These are phyloP conservation scores for Temnothorax curvispinosus DNA, from an alignment of 1,140 invertebrate genomes.

Conservation along the genomic window DNA sequence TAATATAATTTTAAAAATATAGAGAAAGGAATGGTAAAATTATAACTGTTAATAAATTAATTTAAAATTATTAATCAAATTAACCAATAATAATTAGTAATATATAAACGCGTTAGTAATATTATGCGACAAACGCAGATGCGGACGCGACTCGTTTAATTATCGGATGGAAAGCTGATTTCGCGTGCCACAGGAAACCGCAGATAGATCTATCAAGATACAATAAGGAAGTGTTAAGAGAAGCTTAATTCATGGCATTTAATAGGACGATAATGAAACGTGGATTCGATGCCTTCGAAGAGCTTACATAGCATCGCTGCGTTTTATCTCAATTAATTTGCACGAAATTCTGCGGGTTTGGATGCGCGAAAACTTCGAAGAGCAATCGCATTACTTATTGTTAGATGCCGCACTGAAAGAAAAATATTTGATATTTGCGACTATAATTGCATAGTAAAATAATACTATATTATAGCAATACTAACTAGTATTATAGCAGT, in stretches of 20 bases:
- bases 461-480: too few relatives aligned
- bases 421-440: too few relatives aligned
- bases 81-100: background rate
- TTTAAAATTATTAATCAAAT: slow-evolving; percentile 8
- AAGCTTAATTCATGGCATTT: background rate
- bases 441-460: too few relatives aligned
- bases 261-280: background rate
- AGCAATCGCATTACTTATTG: background rate
- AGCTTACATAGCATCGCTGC: background rate
- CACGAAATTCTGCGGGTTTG: background rate
- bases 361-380: background rate
- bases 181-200: background rate
- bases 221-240: slow-evolving; percentile 13
- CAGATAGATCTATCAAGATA: background rate
- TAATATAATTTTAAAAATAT: slow-evolving; percentile 6
- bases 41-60: background rate
- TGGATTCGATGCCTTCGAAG: background rate
- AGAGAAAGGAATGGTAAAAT: background rate
- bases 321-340: slow-evolving; percentile 23
- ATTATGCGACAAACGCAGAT: background rate
- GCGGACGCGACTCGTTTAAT: background rate
- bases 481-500: too few relatives aligned
- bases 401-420: background rate
- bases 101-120: background rate
- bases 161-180: background rate